phyloP scores from a whole-genome alignment of 2,113 vertebrate species.

The Amblyopsis rosae region DNA sequence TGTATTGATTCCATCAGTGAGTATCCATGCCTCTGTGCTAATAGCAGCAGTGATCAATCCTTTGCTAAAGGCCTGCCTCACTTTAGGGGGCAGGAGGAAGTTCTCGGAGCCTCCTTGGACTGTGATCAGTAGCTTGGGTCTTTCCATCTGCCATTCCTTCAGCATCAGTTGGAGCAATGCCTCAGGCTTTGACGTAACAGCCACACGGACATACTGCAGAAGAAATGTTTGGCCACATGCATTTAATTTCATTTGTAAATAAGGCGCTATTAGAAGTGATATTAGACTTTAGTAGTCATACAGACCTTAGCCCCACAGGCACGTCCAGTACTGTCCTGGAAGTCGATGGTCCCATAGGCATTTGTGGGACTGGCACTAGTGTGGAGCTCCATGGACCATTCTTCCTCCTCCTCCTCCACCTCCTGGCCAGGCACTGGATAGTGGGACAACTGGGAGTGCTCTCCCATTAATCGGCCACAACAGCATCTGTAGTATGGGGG shows the following conservation, averaged over 20 bases:
- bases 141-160: conserved; percentile 94
- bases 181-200: conserved; percentile 86
- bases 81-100: conserved; percentile 84
- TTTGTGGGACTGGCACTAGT: conserved; percentile 86
- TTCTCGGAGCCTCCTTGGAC: conserved; percentile 90
- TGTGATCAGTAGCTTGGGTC: conserved; percentile 91
- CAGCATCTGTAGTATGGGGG: conserved; percentile 79
- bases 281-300: not conserved
- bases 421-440: conserved; percentile 26
- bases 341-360: conserved; percentile 90
- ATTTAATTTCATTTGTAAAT: too few relatives aligned
- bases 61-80: conserved; percentile 87
- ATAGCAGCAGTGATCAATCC: conserved; percentile 90
- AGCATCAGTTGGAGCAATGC: conserved; percentile 88
- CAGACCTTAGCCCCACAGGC: conserved; percentile 91
- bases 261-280: too few relatives aligned
- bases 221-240: not conserved
- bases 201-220: conserved; percentile 87
- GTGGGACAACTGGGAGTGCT: conserved; percentile 79
- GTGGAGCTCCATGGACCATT: conserved; percentile 87
- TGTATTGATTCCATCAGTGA: conserved; percentile 92
- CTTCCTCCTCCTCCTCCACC: conserved; percentile 54
- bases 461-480: conserved; percentile 88
- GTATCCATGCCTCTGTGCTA: conserved; percentile 93
- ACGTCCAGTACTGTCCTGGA: conserved; percentile 87